Conservation (phyloP, 2,113 vertebrate genomes). For the Apus apus region DNA sequence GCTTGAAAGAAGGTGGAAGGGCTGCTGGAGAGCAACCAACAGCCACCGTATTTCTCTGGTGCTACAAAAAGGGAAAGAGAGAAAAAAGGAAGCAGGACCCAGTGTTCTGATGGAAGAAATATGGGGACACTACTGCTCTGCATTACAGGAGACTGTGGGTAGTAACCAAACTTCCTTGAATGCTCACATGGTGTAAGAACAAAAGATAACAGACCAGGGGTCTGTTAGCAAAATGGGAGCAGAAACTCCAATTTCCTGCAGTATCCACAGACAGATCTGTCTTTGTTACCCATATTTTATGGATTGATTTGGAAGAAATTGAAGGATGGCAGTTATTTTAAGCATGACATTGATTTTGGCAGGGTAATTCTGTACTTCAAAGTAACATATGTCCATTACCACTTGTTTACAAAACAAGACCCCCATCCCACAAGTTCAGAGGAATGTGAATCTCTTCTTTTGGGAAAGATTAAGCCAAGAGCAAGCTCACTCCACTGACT, state of each 20-base stretch:
- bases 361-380: neutral
- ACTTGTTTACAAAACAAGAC: neutral
- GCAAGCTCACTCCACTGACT: neutral
- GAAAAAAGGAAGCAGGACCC: neutral
- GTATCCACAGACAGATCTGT: neutral
- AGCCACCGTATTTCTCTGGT: fast-evolving
- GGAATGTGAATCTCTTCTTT: neutral
- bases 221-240: neutral
- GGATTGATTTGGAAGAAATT: neutral
- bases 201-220: neutral
- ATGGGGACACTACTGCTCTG: neutral
- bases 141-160: neutral
- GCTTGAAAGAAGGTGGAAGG: neutral
- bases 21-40: neutral
- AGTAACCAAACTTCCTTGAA: neutral
- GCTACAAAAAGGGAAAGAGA: neutral
- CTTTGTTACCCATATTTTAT: neutral
- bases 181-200: fast-evolving
- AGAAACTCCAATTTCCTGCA: neutral
- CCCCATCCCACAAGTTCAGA: neutral
- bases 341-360: neutral
- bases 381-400: neutral
- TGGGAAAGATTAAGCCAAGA: neutral
- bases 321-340: neutral
- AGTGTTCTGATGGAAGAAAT: neutral